Conservation (phyloP, 2,888 invertebrate genomes). For the Perizoma flavofasciatum region DNA sequence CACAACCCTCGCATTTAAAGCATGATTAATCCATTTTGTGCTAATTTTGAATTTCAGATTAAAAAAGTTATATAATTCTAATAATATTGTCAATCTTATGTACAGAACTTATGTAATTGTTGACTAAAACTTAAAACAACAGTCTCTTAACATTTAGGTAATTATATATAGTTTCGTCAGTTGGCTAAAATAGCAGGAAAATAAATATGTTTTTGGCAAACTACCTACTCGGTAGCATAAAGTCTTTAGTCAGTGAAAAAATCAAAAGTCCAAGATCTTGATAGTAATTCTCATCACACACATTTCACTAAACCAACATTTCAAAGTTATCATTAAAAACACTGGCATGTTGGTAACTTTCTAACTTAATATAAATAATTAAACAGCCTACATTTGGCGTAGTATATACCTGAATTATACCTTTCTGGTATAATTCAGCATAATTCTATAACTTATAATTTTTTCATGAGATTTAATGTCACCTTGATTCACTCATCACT, state of each 20-base stretch:
- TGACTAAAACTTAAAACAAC: constrained; percentile 21
- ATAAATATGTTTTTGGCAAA: constrained; percentile 27
- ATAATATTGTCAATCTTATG: constrained; percentile 39
- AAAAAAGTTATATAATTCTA: constrained; percentile 25
- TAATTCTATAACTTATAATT: too few relatives aligned
- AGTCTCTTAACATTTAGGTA: constrained; percentile 4
- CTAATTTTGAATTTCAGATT: constrained; percentile 38
- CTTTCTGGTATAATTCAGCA: too few relatives aligned
- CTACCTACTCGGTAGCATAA: constrained; percentile 7
- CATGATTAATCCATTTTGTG: constrained; percentile 61
- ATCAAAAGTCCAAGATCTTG: constrained; percentile 12
- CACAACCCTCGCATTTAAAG: constrained; percentile 70
- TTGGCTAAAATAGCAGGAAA: constrained; percentile 13
- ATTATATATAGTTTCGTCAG: constrained; percentile 22
- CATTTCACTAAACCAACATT: constrained; percentile 14
- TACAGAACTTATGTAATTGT: constrained; percentile 26
- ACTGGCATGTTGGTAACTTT: constrained; percentile 33
- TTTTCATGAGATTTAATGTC: neutral
- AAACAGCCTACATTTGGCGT: constrained; percentile 25
- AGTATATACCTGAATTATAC: neutral
- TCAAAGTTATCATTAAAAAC: constrained; percentile 2
- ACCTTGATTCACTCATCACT: neutral
- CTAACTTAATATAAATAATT: neutral
- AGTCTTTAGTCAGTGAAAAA: constrained; percentile 2
- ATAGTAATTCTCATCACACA: neutral